Evolutionary conservation across 2,888 invertebrate genomes (phyloP).

Genomic region (Cylloceria caligata): DNA sequence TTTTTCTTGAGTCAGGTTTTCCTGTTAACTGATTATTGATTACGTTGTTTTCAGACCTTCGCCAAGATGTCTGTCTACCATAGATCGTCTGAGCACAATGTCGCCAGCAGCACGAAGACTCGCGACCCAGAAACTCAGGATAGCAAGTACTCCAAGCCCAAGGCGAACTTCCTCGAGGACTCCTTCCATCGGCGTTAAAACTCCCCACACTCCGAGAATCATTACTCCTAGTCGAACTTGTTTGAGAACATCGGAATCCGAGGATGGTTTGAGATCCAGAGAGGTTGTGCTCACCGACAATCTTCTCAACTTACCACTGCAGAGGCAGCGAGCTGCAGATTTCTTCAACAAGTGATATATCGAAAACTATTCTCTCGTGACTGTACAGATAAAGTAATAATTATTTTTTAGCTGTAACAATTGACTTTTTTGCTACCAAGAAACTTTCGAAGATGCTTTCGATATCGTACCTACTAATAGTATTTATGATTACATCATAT

Average conservation of each 20-base stretch:
- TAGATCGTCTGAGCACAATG: constrained; percentile 95
- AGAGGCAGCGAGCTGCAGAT: constrained; percentile 92
- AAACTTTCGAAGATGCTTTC: background rate
- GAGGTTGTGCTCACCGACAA: constrained; percentile 90
- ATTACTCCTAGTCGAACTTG: constrained; percentile 75
- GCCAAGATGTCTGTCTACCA: constrained; percentile 87
- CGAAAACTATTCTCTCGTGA: constrained; percentile 2
- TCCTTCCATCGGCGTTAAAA: constrained; percentile 81
- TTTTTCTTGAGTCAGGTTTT: no score
- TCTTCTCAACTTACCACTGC: constrained; percentile 92
- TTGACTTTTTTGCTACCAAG: background rate
- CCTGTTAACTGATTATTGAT: no score
- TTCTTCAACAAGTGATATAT: constrained; percentile 87
- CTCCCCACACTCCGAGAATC: constrained; percentile 81
- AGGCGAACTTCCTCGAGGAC: constrained; percentile 84
- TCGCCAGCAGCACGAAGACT: constrained; percentile 97
- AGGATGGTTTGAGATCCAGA: constrained; percentile 71
- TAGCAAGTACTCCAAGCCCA: constrained; percentile 80
- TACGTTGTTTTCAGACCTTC: constrained; percentile 84
- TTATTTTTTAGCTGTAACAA: constrained; percentile 17
- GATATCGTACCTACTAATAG: constrained; percentile 14
- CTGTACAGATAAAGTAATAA: constrained; percentile 12
- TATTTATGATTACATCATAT: constrained; percentile 7
- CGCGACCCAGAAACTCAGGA: constrained; percentile 89
- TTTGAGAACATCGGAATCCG: constrained; percentile 74